These are phyloP conservation scores for Loriculus beryllinus DNA, from an alignment of 2,797 vertebrate genomes.

Conservation along the genomic window DNA sequence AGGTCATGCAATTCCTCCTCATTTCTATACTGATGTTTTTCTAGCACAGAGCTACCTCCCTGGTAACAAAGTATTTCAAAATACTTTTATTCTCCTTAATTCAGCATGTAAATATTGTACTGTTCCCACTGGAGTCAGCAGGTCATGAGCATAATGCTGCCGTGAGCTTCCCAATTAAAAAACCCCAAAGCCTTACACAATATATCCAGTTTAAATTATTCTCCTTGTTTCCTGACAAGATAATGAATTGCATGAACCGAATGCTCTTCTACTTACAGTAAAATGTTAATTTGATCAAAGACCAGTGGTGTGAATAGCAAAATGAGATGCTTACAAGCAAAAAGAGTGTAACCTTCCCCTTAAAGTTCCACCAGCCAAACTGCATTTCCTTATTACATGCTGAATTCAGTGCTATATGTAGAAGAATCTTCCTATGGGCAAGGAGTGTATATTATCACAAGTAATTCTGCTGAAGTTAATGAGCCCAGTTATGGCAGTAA, in stretches of 20 bases:
- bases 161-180: neutral
- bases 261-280: neutral
- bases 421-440: neutral
- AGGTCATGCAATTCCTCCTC: neutral
- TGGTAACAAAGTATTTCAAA: neutral
- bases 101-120: neutral
- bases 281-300: conserved; percentile 36
- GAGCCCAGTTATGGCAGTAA: conserved; percentile 26
- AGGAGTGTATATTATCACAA: conserved; percentile 1
- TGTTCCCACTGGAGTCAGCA: neutral
- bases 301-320: conserved; percentile 13
- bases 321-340: conserved; percentile 16
- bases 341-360: conserved; percentile 5
- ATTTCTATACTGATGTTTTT: neutral
- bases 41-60: neutral
- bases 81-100: neutral
- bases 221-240: conserved; percentile 12
- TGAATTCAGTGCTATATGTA: neutral
- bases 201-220: conserved; percentile 23
- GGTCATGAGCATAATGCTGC: neutral
- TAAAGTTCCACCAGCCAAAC: neutral
- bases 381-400: neutral
- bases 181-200: neutral
- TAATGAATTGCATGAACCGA: neutral
- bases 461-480: conserved; percentile 33